Percentiles rank a stretch among this genome's conserved stretches.
Conservation (phyloP, 2,113 vertebrate species). For the Protobothrops mucrosquamatus region DNA sequence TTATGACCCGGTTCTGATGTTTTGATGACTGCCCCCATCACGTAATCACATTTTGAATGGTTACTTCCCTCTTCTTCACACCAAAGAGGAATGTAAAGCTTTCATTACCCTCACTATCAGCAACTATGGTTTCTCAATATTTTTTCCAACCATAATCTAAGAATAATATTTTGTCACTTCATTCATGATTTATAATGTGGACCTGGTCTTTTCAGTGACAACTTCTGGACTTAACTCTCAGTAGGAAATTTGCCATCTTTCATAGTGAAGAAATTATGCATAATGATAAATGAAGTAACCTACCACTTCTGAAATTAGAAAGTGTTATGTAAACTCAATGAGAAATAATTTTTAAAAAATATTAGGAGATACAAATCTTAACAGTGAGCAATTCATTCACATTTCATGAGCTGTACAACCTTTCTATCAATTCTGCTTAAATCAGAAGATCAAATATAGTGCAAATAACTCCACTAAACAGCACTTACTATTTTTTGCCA, state of each 20-base stretch:
- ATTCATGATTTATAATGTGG: not conserved
- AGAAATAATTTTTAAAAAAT: not conserved
- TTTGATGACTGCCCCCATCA: not conserved
- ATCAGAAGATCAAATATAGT: not conserved
- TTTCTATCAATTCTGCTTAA: not conserved
- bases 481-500: not conserved
- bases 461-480: not conserved
- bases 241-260: not conserved
- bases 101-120: not conserved
- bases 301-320: not conserved
- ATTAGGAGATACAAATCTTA: not conserved
- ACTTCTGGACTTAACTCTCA: not conserved
- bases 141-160: not conserved
- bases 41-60: not conserved
- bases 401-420: not conserved
- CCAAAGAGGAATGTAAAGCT: not conserved
- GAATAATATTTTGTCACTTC: not conserved
- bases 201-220: not conserved
- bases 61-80: not conserved
- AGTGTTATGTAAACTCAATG: not conserved
- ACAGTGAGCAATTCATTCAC: not conserved
- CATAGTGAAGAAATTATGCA: rapidly evolving
- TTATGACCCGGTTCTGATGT: not conserved
- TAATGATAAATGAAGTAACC: not conserved
- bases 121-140: not conserved